Base-by-base conservation (phyloP, 2,797 vertebrate genomes). In the Sardinella longiceps region DNA sequence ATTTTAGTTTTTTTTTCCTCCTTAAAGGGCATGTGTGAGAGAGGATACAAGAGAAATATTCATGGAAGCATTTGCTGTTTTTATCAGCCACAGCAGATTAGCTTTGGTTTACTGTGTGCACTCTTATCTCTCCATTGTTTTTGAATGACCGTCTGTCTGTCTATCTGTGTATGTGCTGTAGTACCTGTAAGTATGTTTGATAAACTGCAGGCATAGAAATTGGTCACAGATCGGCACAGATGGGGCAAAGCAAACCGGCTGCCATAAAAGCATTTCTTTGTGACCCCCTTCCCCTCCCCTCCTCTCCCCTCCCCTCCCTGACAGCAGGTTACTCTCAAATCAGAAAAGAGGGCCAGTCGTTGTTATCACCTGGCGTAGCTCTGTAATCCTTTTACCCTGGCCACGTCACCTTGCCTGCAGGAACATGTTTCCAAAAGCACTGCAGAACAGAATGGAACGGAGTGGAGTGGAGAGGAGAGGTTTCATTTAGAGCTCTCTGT, bases 321-420 rank as follows among this genome's bases (percentile, higher is more conserved):
- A 74, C 33, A 74, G 66, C 66, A 74, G 66, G 33, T 37, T 74
- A 4, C 2, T 74, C 30, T 74, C 15, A 18, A 18, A 37, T 74
- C 14, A 39, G 33, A 39, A 74, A 74, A 74, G 12, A 14, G 33
- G 33, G 33, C 23, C 56, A 2, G 30, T 33, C 11, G n/a, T 18
- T 37, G 66, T 74, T 74, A 74, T 74, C 66, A 74, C 30, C 66
- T 37, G 33, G 33, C 66, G 5, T 30, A 37, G 33, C 66, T 74
- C 66, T 20, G 33, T 39, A 74, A 74, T 39, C 66, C 66, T 74
- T 74, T 74, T 74, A 74, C 66, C 33, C 66, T 37, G 66, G 66
- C 12, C 66, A 15, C 30, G 5, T 15, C 63, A 15, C 28, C 63
- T 70, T 39, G 30, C 66, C 15, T 18, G 66, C 30, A 39, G 14